Evolutionary conservation across 1,140 invertebrate species (phyloP), one percentile per base, ranked within the genome.

Genomic region (Microvelia longipes): DNA sequence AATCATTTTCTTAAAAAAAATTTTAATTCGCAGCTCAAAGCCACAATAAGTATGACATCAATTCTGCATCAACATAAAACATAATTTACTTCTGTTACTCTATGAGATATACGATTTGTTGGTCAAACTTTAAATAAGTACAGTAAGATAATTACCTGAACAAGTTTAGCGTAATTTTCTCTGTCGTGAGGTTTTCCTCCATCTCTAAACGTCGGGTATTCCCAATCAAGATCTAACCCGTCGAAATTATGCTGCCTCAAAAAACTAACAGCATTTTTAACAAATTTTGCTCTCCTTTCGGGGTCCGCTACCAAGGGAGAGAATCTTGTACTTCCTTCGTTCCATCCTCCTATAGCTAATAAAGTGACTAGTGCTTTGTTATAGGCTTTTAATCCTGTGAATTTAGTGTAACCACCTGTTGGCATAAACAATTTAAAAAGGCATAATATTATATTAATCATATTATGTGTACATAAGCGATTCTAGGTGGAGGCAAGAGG

Each of bases 191-290:
- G 86, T 75, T 94, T 93, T 70, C 92, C 91, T 14, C 95, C 95
- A 77, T 97, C 94, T 61, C 94, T 82, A 78, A 90, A 88, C 0
- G 90, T 89, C 0, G 95, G 95, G 82, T 98, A 98, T 77, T 97
- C 94, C 94, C 94, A 98, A 78, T 97, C 94, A 73, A 98, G 82
- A 80, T 98, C 95, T 26, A 98, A 84, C 11, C 96, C 96, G 81
- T 98, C 94, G 78, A 98, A 98, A 75, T 92, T 89, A 78, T 96
- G 92, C 76, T 93, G 88, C 72, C 94, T 83, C 65, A 97, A 82
- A 77, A 96, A 97, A 79, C 90, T 90, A 14, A 98, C 85, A 29
- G 88, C 85, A 75, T 94, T 93, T 80, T 89, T 90, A 25, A 92
- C 90, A 74, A 96, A 91, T 76, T 91, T 87, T 77, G 86, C 86